A percentile compares a stretch with the other conserved stretches of the same genome.
Conservation (phyloP, 2,113 vertebrate genomes). For the Gavia stellata region DNA sequence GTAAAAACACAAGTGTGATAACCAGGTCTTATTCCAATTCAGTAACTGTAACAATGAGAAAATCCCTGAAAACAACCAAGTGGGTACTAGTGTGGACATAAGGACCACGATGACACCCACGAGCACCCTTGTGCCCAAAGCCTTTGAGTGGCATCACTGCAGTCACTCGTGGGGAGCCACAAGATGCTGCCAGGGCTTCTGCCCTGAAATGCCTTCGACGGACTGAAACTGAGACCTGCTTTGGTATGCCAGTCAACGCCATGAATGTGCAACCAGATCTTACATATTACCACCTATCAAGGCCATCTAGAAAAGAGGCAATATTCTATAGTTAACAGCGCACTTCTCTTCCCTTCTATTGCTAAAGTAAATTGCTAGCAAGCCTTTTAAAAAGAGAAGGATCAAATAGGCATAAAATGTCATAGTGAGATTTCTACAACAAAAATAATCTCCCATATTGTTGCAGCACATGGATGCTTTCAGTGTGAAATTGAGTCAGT, state of each 20-base stretch:
- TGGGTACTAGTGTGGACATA: background rate
- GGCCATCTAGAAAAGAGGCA: background rate
- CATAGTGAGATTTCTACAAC: background rate
- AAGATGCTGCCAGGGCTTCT: background rate
- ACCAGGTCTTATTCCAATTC: background rate
- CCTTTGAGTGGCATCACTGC: background rate
- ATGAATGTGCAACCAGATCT: background rate
- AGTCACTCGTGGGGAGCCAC: background rate
- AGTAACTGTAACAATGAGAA: background rate
- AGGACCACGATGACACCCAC: background rate
- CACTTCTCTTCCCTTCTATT: background rate
- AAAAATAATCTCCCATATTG: slow-evolving; percentile 19
- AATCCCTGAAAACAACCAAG: background rate
- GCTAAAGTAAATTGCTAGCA: background rate
- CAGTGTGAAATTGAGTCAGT: background rate
- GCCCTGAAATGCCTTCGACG: background rate
- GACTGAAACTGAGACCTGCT: background rate
- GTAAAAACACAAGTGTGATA: background rate
- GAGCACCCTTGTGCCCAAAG: background rate
- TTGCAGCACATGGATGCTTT: background rate
- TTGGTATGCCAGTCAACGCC: background rate
- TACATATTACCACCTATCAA: background rate
- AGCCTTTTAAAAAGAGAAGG: slow-evolving; percentile 31
- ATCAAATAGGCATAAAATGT: slow-evolving; percentile 30
- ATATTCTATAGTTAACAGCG: background rate